These are phyloP conservation scores for Nyctereutes procyonoides DNA, from an alignment of 2,113 vertebrate species.

Conservation along the genomic window DNA sequence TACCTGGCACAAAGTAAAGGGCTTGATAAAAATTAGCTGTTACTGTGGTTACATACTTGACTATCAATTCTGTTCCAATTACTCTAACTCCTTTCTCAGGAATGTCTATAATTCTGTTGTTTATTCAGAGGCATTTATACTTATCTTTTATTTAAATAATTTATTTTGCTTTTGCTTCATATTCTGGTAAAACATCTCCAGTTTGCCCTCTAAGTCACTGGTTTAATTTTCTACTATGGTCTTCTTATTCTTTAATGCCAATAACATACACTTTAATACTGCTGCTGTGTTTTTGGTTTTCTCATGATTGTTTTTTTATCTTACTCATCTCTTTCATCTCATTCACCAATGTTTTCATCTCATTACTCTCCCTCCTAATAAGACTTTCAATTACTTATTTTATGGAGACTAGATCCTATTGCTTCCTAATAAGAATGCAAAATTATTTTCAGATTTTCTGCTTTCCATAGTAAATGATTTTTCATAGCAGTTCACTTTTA, in stretches of 20 bases:
- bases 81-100: conserved; percentile 1
- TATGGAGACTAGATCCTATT: background rate
- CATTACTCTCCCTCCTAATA: background rate
- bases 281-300: background rate
- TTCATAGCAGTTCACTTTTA: conserved; percentile 9
- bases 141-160: background rate
- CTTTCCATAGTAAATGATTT: conserved; percentile 46
- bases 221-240: conserved; percentile 16
- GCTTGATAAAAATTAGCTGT: background rate
- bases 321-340: background rate
- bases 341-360: conserved; percentile 5
- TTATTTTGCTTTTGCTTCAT: conserved; percentile 44
- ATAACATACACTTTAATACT: background rate
- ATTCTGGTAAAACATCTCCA: background rate
- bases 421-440: conserved; percentile 5
- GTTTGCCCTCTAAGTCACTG: background rate
- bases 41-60: background rate
- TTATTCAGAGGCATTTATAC: background rate
- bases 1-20: background rate
- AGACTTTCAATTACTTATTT: background rate
- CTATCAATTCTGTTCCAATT: background rate
- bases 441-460: conserved; percentile 32
- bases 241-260: background rate
- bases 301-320: background rate
- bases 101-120: background rate